phyloP scores from a whole-genome alignment of 92 coral and sea anemone genomes.

The Zoanthus gigantus region DNA sequence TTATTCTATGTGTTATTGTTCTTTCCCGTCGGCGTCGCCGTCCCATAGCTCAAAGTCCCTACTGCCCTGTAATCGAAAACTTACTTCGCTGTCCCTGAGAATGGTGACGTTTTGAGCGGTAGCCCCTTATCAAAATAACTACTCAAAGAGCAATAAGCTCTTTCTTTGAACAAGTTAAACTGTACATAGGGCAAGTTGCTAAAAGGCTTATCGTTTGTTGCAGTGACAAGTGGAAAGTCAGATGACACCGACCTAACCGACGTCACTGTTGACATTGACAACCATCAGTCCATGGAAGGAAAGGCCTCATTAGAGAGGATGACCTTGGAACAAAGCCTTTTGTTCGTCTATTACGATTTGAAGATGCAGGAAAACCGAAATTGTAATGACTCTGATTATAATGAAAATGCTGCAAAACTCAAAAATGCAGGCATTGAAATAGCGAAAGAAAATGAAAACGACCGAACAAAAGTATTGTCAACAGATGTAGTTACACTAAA shows the following conservation, averaged over 20 bases:
- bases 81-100: too few relatives aligned
- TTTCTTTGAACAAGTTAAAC: too few relatives aligned
- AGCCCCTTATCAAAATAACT: too few relatives aligned
- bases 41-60: too few relatives aligned
- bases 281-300: neutral
- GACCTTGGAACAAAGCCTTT: neutral
- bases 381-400: neutral
- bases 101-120: too few relatives aligned
- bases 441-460: neutral
- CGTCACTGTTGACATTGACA: neutral
- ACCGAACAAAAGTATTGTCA: neutral
- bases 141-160: too few relatives aligned
- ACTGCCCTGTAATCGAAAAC: too few relatives aligned
- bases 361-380: neutral
- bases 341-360: neutral
- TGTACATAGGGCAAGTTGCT: neutral
- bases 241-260: neutral
- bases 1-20: too few relatives aligned
- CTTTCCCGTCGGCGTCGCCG: too few relatives aligned
- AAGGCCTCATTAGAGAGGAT: neutral
- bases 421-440: neutral
- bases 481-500: neutral
- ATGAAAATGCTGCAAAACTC: neutral
- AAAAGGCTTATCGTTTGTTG: neutral
- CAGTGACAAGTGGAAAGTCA: neutral